Conservation (phyloP, 2,888 invertebrate genomes). For the Hirtodrosophila trivittata region DNA sequence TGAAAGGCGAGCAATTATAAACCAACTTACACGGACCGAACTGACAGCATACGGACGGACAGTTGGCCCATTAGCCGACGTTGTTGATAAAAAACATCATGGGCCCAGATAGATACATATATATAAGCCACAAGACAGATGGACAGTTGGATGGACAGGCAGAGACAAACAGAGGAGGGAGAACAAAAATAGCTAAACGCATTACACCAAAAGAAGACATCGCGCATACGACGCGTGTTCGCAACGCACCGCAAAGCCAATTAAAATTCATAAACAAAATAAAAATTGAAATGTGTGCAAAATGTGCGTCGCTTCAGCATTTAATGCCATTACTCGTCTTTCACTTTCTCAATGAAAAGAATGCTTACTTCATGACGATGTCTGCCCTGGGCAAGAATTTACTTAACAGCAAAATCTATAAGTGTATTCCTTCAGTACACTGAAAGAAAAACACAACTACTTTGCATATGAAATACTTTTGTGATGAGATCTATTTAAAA, state of each 20-base stretch:
- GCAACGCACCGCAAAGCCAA: conserved; percentile 50
- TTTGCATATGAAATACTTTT: too few relatives aligned
- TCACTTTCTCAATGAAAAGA: background rate
- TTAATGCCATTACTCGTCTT: conserved; percentile 21
- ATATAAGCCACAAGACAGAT: too few relatives aligned
- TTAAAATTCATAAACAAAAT: conserved; percentile 65
- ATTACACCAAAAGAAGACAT: conserved; percentile 63
- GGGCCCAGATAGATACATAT: conserved; percentile 2
- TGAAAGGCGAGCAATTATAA: conserved; percentile 59
- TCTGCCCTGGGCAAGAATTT: background rate
- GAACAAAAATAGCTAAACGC: conserved; percentile 22
- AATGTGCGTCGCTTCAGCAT: conserved; percentile 42
- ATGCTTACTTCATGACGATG: background rate
- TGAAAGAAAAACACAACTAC: too few relatives aligned
- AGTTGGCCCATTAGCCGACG: conserved; percentile 57
- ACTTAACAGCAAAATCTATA: background rate
- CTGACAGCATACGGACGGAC: conserved; percentile 13
- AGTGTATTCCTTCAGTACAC: too few relatives aligned
- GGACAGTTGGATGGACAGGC: conserved; percentile 4
- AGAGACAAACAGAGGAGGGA: conserved; percentile 11
- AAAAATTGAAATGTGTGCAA: conserved; percentile 42
- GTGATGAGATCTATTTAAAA: too few relatives aligned
- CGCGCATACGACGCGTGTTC: conserved; percentile 65
- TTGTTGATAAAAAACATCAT: conserved; percentile 74
- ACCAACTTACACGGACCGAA: conserved; percentile 29